Base-by-base conservation (phyloP, 2,113 vertebrate genomes). In the Columba livia region DNA sequence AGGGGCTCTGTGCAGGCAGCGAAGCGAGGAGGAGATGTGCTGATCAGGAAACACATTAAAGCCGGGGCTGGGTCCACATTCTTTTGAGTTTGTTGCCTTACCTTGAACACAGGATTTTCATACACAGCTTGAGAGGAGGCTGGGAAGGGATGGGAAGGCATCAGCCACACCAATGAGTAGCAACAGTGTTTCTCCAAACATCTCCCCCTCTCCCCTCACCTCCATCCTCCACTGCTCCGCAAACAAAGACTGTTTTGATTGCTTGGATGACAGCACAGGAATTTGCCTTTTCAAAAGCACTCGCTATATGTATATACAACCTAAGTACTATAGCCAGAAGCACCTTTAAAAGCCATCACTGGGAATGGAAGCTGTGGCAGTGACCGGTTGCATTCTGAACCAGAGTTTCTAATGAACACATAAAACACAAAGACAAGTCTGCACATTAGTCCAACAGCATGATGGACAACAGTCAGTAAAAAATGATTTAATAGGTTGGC, bases 221-320 rank as follows among this genome's bases (percentile, higher is more conserved):
- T 88, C 82, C 75, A 66, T 84, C 65, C 80, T 90, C 86, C 54
- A 61, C 53, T 0, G 0, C 44, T 94, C 83, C 0, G 7, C 85
- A 93, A 94, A 96, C 82, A 96, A 96, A 84, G 92, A 88, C 7
- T 94, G 93, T 89, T 96, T 93, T 96, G 92, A 92, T 94, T 95
- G 64, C 91, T 92, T 94, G 94, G 86, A 94, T 95, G 89, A 86
- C 89, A 94, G 89, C 91, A 96, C 88, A 95, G 88, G 89, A 94
- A 96, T 97, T 91, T 65, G 65, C 77, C 84, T 95, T 92, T 92
- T 94, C 79, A 93, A 95, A 91, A 91, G 74, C 89, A 73, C 75
- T 94, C 2, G 0, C 36, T 85, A 11, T 80, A 60, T 64, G 74
- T 81, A 70, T 75, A 79, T 58, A 67, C 5, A 15, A 60, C 66